Evolutionary conservation across 2,888 invertebrate species (phyloP).

Genomic region (Amblyjoppa proteus): DNA sequence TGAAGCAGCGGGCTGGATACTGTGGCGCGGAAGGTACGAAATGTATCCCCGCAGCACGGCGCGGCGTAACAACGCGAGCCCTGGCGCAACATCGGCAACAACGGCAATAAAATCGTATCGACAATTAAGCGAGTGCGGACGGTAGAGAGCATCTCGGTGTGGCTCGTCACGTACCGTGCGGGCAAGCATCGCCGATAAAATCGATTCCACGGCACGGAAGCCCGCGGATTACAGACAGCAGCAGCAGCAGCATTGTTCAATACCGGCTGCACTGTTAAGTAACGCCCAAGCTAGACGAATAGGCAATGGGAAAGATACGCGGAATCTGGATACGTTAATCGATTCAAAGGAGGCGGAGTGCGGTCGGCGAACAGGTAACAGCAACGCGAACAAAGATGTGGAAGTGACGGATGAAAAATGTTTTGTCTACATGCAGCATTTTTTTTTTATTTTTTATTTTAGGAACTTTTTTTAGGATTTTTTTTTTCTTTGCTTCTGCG

Average conservation of each 20-base stretch:
- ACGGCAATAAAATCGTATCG: constrained; percentile 59
- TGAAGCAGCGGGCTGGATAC: constrained; percentile 29
- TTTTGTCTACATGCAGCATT: background rate
- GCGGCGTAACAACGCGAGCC: constrained; percentile 43
- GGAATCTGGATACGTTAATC: constrained; percentile 1
- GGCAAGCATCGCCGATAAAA: constrained; percentile 38
- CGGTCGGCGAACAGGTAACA: background rate
- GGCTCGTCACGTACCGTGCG: constrained; percentile 51
- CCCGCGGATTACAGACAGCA: constrained; percentile 21
- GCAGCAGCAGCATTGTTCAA: background rate
- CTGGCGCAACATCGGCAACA: constrained; percentile 40
- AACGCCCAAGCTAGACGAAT: constrained; percentile 35
- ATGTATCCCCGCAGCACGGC: constrained; percentile 39
- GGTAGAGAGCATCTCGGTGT: constrained; percentile 1
- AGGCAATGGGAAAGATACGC: constrained; percentile 8
- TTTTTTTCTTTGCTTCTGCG: too few species aligned
- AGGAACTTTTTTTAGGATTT: too few species aligned
- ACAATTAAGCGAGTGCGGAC: constrained; percentile 45
- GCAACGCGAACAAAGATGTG: background rate
- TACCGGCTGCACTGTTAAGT: constrained; percentile 1
- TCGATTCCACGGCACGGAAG: constrained; percentile 38
- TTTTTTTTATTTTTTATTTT: too few species aligned
- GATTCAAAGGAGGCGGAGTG: background rate
- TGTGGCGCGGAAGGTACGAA: constrained; percentile 39
- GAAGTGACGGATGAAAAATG: background rate